Conservation (phyloP, 2,888 invertebrate species). For the Ashinkailepas kermadecensis region DNA sequence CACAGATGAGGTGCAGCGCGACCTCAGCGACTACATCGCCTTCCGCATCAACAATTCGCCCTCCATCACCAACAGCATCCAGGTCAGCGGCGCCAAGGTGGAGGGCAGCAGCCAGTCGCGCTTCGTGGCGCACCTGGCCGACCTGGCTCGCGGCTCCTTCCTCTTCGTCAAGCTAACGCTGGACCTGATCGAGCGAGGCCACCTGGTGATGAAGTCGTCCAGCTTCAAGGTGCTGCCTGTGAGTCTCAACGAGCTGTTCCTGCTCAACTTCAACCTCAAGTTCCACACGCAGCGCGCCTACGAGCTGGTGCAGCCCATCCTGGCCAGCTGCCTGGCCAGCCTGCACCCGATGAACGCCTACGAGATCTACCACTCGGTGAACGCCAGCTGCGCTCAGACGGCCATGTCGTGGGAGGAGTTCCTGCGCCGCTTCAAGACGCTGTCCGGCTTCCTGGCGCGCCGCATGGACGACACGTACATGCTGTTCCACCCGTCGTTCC, state of each 20-base stretch:
- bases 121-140: constrained; percentile 76
- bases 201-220: constrained; percentile 84
- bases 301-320: constrained; percentile 77
- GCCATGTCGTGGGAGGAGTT: constrained; percentile 86
- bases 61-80: constrained; percentile 69
- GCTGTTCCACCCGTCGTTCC: constrained; percentile 96
- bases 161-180: constrained; percentile 83
- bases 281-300: constrained; percentile 87
- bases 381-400: constrained; percentile 69
- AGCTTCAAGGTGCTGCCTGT: constrained; percentile 86
- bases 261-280: constrained; percentile 78
- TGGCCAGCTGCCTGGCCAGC: constrained; percentile 84
- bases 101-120: constrained; percentile 46
- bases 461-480: constrained; percentile 88
- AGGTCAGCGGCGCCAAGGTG: constrained; percentile 43
- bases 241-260: constrained; percentile 77
- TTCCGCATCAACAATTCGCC: constrained; percentile 70
- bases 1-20: constrained; percentile 43
- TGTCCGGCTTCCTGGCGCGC: constrained; percentile 81
- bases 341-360: constrained; percentile 79
- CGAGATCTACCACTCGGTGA: constrained; percentile 89
- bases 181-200: constrained; percentile 84
- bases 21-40: constrained; percentile 78
- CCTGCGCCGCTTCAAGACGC: constrained; percentile 41
- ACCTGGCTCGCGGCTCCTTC: constrained; percentile 79